These are phyloP conservation scores for Drosophila santomea DNA, from an alignment of 1,140 invertebrate genomes.

Conservation along the genomic window DNA sequence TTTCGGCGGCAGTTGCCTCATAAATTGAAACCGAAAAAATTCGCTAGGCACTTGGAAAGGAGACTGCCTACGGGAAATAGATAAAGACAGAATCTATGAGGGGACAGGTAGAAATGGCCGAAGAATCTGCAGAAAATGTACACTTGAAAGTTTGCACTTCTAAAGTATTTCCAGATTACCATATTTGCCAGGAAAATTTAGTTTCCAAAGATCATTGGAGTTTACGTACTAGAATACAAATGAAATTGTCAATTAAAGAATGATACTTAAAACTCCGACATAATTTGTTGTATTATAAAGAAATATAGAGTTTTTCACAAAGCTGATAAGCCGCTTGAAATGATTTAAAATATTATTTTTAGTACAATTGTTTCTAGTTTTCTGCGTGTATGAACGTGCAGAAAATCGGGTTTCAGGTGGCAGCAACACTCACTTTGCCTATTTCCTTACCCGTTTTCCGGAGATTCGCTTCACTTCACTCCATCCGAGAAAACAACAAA, in stretches of 20 bases:
- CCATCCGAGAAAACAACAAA: slow-evolving; percentile 51
- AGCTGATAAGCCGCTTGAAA: background rate
- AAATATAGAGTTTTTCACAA: background rate
- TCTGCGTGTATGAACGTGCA: background rate
- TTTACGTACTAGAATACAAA: too few relatives aligned
- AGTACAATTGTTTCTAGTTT: background rate
- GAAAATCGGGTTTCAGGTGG: slow-evolving; percentile 33
- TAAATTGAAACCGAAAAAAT: slow-evolving; percentile 79
- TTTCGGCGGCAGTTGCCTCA: slow-evolving; percentile 49
- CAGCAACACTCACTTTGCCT: slow-evolving; percentile 46
- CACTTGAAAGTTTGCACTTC: background rate
- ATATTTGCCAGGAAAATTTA: too few relatives aligned
- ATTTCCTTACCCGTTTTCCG: slow-evolving; percentile 21
- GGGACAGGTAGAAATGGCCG: background rate
- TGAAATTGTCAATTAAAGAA: too few relatives aligned
- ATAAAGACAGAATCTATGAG: slow-evolving; percentile 30
- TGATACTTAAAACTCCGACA: too few relatives aligned
- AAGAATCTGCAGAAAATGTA: background rate
- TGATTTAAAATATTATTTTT: background rate
- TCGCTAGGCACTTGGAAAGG: slow-evolving; percentile 37
- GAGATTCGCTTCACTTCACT: slow-evolving; percentile 20
- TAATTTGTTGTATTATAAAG: too few relatives aligned
- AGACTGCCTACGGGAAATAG: slow-evolving; percentile 63
- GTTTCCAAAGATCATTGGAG: too few relatives aligned
- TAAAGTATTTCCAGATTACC: background rate